Evolutionary conservation across 2,797 vertebrate genomes (phyloP), one percentile per base, ranked within the genome.

Genomic region (Zalophus californianus): DNA sequence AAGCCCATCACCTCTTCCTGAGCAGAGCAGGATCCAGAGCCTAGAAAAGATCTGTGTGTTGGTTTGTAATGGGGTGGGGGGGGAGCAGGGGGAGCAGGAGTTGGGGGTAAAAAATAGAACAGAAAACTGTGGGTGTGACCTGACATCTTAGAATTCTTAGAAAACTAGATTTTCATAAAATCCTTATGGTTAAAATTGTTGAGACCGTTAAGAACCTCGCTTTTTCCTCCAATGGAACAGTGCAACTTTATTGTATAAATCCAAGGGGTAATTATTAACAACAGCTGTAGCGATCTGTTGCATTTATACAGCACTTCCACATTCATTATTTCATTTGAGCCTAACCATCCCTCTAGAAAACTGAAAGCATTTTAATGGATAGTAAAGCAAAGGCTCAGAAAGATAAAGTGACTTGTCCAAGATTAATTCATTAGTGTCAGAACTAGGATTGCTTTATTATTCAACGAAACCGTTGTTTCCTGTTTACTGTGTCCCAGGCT

Each of bases 281-380:
- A 54, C 38, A 95, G 68, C 91, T 95, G 41, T 85, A 50, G 56
- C 41, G 25, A 89, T 72, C 50, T 58, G 5, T 11, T 95, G 41
- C 38, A 7, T 87, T 93, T 62, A 20, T 52, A 38, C 8, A 78
- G 70, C 20, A 21, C 20, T 86, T 90, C 38, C 38, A 93, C n/a
- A 4, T n/a, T 87, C 64, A 50, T 89, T 64, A 79, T 83, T 90
- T 64, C 84, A 16, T 84, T 96, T 62, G 75, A 90, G 87, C 58
- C 95, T 78, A 73, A 82, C 90, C 92, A 86, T 90, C 82, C 48
- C 92, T 88, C 60, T 82, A 62, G 84, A 68, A 96, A 95, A 85
- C 54, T 41, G 75, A 86, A 73, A 94, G 77, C 97, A 83, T 97
- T 93, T 94, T 92, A 94, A 90, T 41, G 35, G 92, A 60, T 92